Conservation (phyloP, 2,888 invertebrate species). For the Oxystoma pomonae region DNA sequence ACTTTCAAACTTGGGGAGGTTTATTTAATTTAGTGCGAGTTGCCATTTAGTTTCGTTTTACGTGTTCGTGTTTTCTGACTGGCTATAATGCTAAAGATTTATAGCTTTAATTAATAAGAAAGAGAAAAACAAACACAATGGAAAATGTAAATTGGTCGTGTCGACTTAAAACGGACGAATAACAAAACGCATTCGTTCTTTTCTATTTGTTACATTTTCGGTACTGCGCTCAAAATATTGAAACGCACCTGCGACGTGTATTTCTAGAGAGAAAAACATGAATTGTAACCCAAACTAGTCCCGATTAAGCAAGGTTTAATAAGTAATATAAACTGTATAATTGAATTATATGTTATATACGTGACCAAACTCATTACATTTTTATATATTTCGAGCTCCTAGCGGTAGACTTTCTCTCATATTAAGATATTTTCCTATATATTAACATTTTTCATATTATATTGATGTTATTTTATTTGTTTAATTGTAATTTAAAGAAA, state of each 20-base stretch:
- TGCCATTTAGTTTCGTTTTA: slow-evolving; percentile 15
- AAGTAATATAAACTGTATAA: slow-evolving; percentile 30
- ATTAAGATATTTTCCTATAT: slow-evolving; percentile 43
- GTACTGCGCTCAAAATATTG: slow-evolving; percentile 39
- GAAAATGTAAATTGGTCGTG: too few relatives aligned
- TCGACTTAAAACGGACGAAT: too few relatives aligned
- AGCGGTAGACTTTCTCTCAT: slow-evolving; percentile 37
- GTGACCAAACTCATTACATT: slow-evolving; percentile 42
- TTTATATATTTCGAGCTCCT: slow-evolving; percentile 38
- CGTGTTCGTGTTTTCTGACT: neutral
- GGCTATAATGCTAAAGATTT: slow-evolving; percentile 7
- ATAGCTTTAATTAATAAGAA: slow-evolving; percentile 8
- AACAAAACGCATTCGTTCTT: too few relatives aligned
- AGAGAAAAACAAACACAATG: too few relatives aligned
- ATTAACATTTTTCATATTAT: slow-evolving; percentile 37
- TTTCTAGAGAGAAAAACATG: slow-evolving; percentile 13
- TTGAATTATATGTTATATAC: slow-evolving; percentile 33
- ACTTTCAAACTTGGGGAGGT: slow-evolving; percentile 13
- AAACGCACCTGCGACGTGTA: slow-evolving; percentile 34
- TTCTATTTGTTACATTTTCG: slow-evolving; percentile 12
- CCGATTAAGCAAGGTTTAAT: slow-evolving; percentile 37
- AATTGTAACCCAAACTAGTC: slow-evolving; percentile 46
- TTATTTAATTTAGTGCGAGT: slow-evolving; percentile 16
- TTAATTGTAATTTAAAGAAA: slow-evolving; percentile 34
- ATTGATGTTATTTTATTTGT: slow-evolving; percentile 41